These are phyloP conservation scores for Gambusia yucatana DNA, from an alignment of 2,797 vertebrate species.

Conservation along the genomic window DNA sequence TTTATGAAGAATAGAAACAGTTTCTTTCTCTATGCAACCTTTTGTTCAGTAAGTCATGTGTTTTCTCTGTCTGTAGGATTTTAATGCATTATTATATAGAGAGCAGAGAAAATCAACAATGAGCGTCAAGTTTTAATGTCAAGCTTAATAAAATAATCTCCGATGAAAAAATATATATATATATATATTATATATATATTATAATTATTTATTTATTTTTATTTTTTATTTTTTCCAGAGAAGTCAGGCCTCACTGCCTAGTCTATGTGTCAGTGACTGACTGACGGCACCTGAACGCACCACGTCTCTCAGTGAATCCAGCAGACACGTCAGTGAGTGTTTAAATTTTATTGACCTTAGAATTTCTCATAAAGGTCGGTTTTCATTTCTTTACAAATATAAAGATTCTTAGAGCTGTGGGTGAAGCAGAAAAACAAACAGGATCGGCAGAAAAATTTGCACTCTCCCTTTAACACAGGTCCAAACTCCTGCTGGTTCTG, in stretches of 20 bases:
- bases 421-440: conserved; percentile 3
- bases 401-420: background rate
- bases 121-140: background rate
- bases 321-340: background rate
- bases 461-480: background rate
- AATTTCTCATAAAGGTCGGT: background rate
- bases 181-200: too few relatives aligned
- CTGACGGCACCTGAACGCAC: conserved; percentile 5
- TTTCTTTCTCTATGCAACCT: background rate
- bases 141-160: background rate
- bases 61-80: too few relatives aligned
- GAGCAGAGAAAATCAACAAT: too few relatives aligned
- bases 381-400: conserved; percentile 19
- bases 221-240: background rate
- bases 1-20: background rate
- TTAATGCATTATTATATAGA: too few relatives aligned
- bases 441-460: background rate
- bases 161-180: too few relatives aligned
- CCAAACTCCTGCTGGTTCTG: background rate
- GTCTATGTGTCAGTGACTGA: background rate
- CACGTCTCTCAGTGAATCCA: background rate
- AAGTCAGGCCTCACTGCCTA: background rate
- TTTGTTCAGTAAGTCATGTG: too few relatives aligned
- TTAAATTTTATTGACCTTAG: background rate
- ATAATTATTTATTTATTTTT: too few relatives aligned